phyloP scores from a whole-genome alignment of 23 tunicate species.

The Ciona savignyi region DNA sequence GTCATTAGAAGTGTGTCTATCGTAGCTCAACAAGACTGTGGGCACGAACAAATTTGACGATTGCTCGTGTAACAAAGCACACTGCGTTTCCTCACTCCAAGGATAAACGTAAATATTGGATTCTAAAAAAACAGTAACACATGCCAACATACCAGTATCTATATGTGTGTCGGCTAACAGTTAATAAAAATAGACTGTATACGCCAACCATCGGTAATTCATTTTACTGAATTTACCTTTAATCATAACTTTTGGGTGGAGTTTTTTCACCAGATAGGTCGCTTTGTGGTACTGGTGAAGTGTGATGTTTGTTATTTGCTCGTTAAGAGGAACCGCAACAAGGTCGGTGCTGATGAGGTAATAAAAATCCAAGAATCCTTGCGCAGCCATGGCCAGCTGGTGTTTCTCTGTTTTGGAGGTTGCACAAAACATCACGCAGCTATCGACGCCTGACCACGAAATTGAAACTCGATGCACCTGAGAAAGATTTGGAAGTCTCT shows the following conservation, averaged over 20 bases:
- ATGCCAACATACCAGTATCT: too few relatives aligned
- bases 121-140: too few relatives aligned
- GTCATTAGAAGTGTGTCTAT: too few relatives aligned
- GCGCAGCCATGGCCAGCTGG: constrained; percentile 31
- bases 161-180: too few relatives aligned
- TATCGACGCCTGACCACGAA: constrained; percentile 62
- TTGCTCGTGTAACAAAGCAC: too few relatives aligned
- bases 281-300: constrained; percentile 67
- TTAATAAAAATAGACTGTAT: too few relatives aligned
- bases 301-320: constrained; percentile 52
- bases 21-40: too few relatives aligned
- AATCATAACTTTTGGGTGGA: constrained; percentile 45
- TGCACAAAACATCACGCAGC: constrained; percentile 59
- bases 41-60: too few relatives aligned
- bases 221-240: constrained; percentile 35
- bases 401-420: constrained; percentile 32
- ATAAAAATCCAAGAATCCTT: constrained; percentile 40
- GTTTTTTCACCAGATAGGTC: constrained; percentile 32
- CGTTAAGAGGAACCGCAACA: constrained; percentile 34
- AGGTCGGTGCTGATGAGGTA: constrained; percentile 29
- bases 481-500: too few relatives aligned
- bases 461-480: constrained; percentile 41
- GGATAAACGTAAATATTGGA: too few relatives aligned
- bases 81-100: too few relatives aligned
- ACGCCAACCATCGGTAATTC: too few relatives aligned